Evolutionary conservation across 2,888 invertebrate genomes (phyloP).

Genomic region (Philonicus albiceps): DNA sequence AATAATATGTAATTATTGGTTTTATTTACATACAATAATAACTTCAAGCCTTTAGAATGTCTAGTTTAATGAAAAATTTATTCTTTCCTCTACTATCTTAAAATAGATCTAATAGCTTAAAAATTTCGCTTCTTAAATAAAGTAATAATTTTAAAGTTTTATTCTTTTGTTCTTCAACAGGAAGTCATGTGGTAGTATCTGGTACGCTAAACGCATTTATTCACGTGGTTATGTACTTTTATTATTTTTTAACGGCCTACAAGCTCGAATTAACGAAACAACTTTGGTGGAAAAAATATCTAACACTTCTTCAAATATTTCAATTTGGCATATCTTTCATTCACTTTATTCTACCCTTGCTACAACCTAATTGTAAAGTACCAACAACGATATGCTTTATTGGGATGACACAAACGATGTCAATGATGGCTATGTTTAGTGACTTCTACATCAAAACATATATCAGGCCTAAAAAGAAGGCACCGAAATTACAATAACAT

Average conservation of each 20-base stretch:
- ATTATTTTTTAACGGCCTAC: conserved; percentile 77
- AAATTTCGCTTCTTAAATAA: no score
- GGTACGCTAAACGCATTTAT: conserved; percentile 79
- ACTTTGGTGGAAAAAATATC: conserved; percentile 80
- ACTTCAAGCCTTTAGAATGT: no score
- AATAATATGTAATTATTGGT: no score
- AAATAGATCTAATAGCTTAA: no score
- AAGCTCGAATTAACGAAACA: conserved; percentile 72
- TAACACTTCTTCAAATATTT: conserved; percentile 80
- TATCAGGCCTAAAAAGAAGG: neutral
- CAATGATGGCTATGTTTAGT: conserved; percentile 61
- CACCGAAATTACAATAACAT: neutral
- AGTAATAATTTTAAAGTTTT: neutral
- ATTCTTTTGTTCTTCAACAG: conserved; percentile 57
- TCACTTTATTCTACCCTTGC: neutral
- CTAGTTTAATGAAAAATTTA: no score
- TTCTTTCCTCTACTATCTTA: no score
- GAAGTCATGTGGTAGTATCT: conserved; percentile 75
- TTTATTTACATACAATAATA: no score
- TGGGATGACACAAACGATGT: conserved; percentile 53
- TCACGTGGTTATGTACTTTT: conserved; percentile 83
- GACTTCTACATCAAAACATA: conserved; percentile 61
- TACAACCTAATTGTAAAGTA: conserved; percentile 11
- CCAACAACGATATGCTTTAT: neutral
- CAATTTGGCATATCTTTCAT: conserved; percentile 18